phyloP scores from a whole-genome alignment of 1,140 invertebrate species.

The Apocrypta bakeri region DNA sequence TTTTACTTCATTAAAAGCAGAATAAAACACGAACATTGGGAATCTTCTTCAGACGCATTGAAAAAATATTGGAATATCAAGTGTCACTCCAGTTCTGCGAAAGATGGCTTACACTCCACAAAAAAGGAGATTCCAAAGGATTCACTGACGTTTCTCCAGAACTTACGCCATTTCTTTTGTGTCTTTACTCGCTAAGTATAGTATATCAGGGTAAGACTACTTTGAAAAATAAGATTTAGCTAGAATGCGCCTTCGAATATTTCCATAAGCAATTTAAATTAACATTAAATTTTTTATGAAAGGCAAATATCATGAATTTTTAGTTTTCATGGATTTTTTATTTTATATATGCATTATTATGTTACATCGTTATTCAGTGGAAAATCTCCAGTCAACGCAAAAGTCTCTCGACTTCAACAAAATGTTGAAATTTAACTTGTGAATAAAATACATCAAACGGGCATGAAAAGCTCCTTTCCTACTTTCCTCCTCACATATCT shows the following conservation, averaged over 20 bases:
- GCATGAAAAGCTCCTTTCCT: not conserved
- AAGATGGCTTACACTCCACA: conserved; percentile 35
- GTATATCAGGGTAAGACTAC: not conserved
- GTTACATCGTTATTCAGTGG: not conserved
- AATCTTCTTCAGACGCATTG: conserved; percentile 32
- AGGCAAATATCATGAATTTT: no score
- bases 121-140: conserved; percentile 49
- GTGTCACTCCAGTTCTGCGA: conserved; percentile 43
- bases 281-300: no score
- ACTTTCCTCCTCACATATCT: not conserved
- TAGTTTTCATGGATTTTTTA: not conserved
- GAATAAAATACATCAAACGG: conserved; percentile 13
- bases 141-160: conserved; percentile 36
- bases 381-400: not conserved
- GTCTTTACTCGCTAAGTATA: conserved; percentile 6
- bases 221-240: not conserved
- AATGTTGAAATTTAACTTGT: not conserved
- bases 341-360: no score
- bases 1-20: not conserved
- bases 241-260: not conserved
- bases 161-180: not conserved
- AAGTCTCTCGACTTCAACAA: not conserved
- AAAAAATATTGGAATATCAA: conserved; percentile 36
- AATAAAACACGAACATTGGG: not conserved
- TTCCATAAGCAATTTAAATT: no score